Conservation (phyloP, 2,888 invertebrate genomes). For the Drosophila rellima region DNA sequence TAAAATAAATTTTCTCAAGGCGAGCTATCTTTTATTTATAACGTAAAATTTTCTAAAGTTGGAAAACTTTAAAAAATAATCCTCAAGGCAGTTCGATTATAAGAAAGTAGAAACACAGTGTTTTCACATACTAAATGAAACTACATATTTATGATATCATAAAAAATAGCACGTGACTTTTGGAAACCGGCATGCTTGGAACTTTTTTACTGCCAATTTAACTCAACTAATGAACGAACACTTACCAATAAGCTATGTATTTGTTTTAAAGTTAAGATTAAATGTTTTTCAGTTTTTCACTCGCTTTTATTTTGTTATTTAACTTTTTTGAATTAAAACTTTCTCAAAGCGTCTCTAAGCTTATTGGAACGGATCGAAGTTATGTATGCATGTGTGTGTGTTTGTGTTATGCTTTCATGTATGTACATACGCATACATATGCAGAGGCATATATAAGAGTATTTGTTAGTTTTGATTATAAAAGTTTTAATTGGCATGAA, state of each 20-base stretch:
- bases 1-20: too few relatives aligned
- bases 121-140: not conserved
- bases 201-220: not conserved
- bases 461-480: conserved; percentile 10
- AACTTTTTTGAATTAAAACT: not conserved
- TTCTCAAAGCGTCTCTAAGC: not conserved
- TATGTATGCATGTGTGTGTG: not conserved
- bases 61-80: not conserved
- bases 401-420: conserved; percentile 1
- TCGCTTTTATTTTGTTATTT: not conserved
- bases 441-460: not conserved
- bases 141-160: not conserved
- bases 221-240: conserved; percentile 1
- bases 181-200: not conserved
- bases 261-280: not conserved
- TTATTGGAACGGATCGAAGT: conserved; percentile 8
- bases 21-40: too few relatives aligned
- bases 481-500: conserved; percentile 10
- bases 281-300: not conserved
- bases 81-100: not conserved
- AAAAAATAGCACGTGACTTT: not conserved
- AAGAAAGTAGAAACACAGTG: not conserved
- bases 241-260: conserved; percentile 32
- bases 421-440: not conserved
- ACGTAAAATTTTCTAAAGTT: not conserved